phyloP scores from a whole-genome alignment of 2,797 vertebrate genomes.

The Cyprinodon diabolis region DNA sequence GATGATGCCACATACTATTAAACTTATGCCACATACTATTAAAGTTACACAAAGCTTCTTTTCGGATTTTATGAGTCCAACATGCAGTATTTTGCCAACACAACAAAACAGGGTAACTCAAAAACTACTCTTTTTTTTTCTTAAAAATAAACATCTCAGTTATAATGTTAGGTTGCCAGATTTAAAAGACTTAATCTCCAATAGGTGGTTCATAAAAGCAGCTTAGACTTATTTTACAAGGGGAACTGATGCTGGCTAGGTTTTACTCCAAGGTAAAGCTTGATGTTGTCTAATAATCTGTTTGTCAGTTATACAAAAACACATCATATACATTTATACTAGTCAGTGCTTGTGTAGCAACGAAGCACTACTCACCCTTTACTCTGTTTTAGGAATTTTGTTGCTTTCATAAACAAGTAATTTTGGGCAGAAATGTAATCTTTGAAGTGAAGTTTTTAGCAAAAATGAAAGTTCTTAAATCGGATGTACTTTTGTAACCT shows the following conservation, averaged over 20 bases:
- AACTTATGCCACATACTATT: not conserved
- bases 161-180: no score
- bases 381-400: conserved; percentile 40
- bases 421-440: conserved; percentile 46
- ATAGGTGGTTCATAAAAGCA: no score
- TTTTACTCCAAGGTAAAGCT: not conserved
- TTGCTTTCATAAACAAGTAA: conserved; percentile 25
- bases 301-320: not conserved
- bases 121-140: no score
- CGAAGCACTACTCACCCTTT: not conserved
- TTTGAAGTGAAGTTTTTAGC: conserved; percentile 29
- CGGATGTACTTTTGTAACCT: conserved; percentile 32
- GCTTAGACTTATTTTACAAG: no score
- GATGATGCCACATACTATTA: no score
- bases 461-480: conserved; percentile 34
- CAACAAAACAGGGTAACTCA: no score
- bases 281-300: not conserved
- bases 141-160: no score
- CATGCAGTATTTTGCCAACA: no score
- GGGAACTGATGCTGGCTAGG: not conserved
- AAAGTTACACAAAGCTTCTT: no score
- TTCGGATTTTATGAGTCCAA: no score
- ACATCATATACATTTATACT: no score
- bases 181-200: not conserved
- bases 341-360: not conserved